A percentile compares a stretch with the other conserved stretches of the same genome.
Evolutionary conservation across 2,888 invertebrate genomes (phyloP).

Genomic region (Tiphia femorata): DNA sequence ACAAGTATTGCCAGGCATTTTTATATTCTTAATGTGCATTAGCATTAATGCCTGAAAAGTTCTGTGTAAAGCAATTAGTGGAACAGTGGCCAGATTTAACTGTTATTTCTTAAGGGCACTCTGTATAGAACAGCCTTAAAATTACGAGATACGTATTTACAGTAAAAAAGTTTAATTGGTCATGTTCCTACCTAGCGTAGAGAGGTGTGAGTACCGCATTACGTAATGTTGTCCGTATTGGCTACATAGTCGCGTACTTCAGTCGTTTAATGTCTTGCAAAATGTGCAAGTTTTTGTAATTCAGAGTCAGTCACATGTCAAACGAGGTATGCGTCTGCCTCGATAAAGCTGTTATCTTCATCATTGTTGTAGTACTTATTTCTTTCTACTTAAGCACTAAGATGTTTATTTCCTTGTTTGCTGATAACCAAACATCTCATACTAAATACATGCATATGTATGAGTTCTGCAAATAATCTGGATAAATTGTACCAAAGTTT

Average conservation of each 20-base stretch:
- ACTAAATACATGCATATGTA: conserved; percentile 38
- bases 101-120: conserved; percentile 50
- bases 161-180: conserved; percentile 68
- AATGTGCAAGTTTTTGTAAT: conserved; percentile 53
- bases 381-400: conserved; percentile 56
- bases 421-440: conserved; percentile 36
- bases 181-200: conserved; percentile 63
- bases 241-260: conserved; percentile 60
- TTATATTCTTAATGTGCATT: too few relatives aligned
- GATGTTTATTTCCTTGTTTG: conserved; percentile 37
- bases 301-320: conserved; percentile 56
- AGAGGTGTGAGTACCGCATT: conserved; percentile 61
- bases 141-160: conserved; percentile 68
- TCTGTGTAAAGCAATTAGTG: conserved; percentile 6
- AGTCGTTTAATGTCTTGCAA: conserved; percentile 57
- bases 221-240: conserved; percentile 62
- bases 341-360: conserved; percentile 34
- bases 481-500: conserved; percentile 26
- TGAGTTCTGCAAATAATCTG: conserved; percentile 14
- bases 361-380: conserved; percentile 45
- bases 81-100: conserved; percentile 9
- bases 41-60: too few relatives aligned
- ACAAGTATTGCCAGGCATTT: too few relatives aligned
- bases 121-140: conserved; percentile 65
- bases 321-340: conserved; percentile 41